Evolutionary conservation across 1,140 invertebrate species (phyloP).

Genomic region (Papilio machaon): DNA sequence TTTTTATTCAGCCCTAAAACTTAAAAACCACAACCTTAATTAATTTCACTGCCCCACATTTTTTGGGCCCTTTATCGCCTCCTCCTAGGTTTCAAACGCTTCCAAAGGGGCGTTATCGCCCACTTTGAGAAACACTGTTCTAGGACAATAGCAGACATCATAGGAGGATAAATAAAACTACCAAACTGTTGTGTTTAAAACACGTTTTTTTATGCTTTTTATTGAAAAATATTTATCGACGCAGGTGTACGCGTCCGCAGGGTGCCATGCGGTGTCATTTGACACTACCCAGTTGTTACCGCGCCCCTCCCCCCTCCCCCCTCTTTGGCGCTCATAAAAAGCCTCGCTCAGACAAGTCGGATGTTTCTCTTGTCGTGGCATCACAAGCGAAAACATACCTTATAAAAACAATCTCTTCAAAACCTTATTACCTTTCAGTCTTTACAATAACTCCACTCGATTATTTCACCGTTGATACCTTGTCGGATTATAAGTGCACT

Average conservation of each 20-base stretch:
- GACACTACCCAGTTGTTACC: conserved; percentile 40
- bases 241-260: conserved; percentile 67
- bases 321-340: conserved; percentile 24
- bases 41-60: too few relatives aligned
- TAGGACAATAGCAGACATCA: background rate
- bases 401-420: conserved; percentile 52
- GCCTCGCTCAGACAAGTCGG: conserved; percentile 23
- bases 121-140: too few relatives aligned
- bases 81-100: too few relatives aligned
- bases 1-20: too few relatives aligned
- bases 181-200: conserved; percentile 76
- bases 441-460: conserved; percentile 53
- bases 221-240: conserved; percentile 76
- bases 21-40: too few relatives aligned
- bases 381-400: conserved; percentile 44
- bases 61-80: too few relatives aligned
- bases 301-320: conserved; percentile 14
- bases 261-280: conserved; percentile 38
- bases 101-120: too few relatives aligned
- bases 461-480: background rate
- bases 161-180: conserved; percentile 58
- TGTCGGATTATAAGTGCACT: background rate
- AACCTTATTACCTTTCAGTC: conserved; percentile 62
- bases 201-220: conserved; percentile 78
- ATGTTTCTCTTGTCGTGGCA: conserved; percentile 26